These are phyloP conservation scores for Augochlora pura DNA, from an alignment of 1,140 invertebrate species.

Conservation along the genomic window DNA sequence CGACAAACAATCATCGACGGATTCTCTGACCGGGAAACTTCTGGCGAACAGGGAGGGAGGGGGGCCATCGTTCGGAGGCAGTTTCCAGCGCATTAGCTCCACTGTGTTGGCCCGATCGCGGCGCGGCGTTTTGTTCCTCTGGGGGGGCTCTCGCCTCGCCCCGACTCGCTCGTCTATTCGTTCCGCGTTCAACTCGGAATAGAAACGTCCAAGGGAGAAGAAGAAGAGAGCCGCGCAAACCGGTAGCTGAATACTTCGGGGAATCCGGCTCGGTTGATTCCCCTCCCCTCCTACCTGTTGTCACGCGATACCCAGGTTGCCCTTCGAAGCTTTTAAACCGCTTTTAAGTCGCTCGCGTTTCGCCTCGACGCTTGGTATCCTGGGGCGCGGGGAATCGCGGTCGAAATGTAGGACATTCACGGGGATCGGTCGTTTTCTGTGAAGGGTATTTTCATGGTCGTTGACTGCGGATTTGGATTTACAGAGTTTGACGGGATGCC, in stretches of 20 bases:
- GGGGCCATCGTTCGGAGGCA: neutral
- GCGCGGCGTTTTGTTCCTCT: slow-evolving; percentile 14
- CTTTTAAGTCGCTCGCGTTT: slow-evolving; percentile 39
- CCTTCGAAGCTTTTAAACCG: slow-evolving; percentile 57
- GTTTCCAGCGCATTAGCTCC: neutral
- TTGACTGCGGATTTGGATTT: too few species aligned
- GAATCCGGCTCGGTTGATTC: slow-evolving; percentile 46
- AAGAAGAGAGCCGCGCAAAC: slow-evolving; percentile 34
- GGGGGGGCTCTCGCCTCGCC: too few species aligned
- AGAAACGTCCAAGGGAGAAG: slow-evolving; percentile 38
- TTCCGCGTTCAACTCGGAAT: slow-evolving; percentile 16
- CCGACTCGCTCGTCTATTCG: neutral
- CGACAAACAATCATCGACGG: neutral
- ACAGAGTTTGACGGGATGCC: too few species aligned
- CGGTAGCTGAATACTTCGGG: slow-evolving; percentile 60
- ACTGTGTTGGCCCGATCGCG: slow-evolving; percentile 8
- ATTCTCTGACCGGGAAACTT: neutral
- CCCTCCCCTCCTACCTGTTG: slow-evolving; percentile 68
- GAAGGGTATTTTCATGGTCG: too few species aligned
- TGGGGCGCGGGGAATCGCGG: too few species aligned
- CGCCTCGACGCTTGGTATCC: neutral
- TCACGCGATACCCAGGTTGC: slow-evolving; percentile 62
- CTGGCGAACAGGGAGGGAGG: neutral
- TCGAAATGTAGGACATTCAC: too few species aligned
- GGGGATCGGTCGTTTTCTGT: too few species aligned